phyloP scores from a whole-genome alignment of 2,113 vertebrate species.

The Pao palembangensis region DNA sequence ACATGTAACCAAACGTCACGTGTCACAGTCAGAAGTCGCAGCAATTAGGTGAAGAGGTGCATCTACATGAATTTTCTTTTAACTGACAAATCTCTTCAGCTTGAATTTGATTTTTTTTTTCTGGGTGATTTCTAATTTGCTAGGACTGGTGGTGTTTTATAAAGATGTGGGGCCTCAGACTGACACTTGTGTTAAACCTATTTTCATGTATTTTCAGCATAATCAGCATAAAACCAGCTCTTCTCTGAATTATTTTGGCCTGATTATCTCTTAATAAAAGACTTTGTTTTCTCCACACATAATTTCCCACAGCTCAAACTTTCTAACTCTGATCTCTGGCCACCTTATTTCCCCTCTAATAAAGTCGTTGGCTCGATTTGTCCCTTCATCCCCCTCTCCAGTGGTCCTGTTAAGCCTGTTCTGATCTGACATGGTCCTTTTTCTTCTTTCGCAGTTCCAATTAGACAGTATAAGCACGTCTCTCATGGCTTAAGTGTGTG shows the following conservation, averaged over 20 bases:
- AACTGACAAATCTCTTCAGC: no score
- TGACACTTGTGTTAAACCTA: background rate
- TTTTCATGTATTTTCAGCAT: slow-evolving; percentile 7
- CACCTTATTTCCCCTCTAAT: background rate
- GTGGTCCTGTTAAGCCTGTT: slow-evolving; percentile 1
- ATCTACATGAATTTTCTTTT: no score
- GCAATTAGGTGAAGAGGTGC: no score
- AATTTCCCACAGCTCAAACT: background rate
- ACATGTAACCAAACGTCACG: no score
- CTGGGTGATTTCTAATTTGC: no score
- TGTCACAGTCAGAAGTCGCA: no score
- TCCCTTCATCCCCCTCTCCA: slow-evolving; percentile 16
- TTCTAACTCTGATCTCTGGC: background rate
- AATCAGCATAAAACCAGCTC: slow-evolving; percentile 6
- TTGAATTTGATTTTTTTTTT: no score
- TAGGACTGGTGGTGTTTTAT: no score
- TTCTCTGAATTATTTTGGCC: background rate
- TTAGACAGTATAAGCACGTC: slow-evolving; percentile 16
- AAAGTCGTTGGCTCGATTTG: background rate
- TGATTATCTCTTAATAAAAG: background rate
- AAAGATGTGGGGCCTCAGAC: no score
- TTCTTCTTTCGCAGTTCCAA: slow-evolving; percentile 28
- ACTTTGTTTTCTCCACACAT: background rate
- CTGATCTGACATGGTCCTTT: slow-evolving; percentile 20
- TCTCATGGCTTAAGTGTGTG: slow-evolving; percentile 6